Conservation (phyloP, 2,888 invertebrate genomes). For the Cheiracanthium punctorium region DNA sequence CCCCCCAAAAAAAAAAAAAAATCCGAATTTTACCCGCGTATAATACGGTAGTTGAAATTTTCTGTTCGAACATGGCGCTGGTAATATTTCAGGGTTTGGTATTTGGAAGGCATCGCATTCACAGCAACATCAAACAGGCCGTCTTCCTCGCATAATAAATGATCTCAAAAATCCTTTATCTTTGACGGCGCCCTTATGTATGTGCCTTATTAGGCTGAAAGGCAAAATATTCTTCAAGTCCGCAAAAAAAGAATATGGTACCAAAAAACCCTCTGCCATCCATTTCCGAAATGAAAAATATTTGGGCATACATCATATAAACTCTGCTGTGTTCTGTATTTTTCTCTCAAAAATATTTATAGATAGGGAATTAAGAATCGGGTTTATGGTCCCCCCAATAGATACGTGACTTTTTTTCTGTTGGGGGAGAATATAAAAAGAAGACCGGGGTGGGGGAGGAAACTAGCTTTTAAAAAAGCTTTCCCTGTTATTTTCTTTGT, state of each 20-base stretch:
- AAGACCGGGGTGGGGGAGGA: too few relatives aligned
- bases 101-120: background rate
- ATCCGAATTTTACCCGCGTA: too few relatives aligned
- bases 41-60: too few relatives aligned
- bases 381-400: background rate
- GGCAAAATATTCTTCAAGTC: background rate
- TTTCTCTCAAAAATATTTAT: background rate
- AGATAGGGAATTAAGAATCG: background rate
- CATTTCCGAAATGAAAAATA: conserved; percentile 10
- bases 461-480: background rate
- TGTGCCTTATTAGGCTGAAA: background rate
- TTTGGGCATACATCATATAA: background rate
- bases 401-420: background rate
- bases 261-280: background rate
- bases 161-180: background rate
- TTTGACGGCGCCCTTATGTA: background rate
- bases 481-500: background rate
- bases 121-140: background rate
- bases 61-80: background rate
- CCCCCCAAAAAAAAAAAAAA: too few relatives aligned
- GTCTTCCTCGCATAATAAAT: background rate
- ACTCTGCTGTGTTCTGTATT: background rate
- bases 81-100: background rate
- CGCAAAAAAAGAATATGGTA: background rate
- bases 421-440: background rate